Conservation (phyloP, 1,140 invertebrate genomes). For the Drusus annulatus region DNA sequence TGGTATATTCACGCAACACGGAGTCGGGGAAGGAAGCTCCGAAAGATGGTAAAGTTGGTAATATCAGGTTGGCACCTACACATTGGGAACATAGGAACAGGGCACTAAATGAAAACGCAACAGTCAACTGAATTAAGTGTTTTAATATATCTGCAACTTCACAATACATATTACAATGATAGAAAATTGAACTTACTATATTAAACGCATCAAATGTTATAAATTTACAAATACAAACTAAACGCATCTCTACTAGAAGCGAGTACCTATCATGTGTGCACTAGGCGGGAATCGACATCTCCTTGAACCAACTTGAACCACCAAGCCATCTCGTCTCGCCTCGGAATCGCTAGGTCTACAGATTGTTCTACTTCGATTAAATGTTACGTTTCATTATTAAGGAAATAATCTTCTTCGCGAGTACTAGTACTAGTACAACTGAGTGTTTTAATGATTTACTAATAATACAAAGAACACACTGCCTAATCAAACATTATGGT, state of each 20-base stretch:
- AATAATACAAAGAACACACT: background rate
- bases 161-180: constrained; percentile 60
- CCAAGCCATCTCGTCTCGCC: too few relatives aligned
- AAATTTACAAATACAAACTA: constrained; percentile 59
- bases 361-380: background rate
- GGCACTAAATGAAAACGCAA: background rate
- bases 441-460: too few relatives aligned
- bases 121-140: constrained; percentile 56
- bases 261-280: background rate
- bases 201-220: constrained; percentile 58
- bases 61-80: too few relatives aligned
- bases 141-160: constrained; percentile 58
- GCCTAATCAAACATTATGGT: background rate
- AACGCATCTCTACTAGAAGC: constrained; percentile 53
- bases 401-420: too few relatives aligned
- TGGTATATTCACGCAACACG: too few relatives aligned
- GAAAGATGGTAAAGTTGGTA: too few relatives aligned
- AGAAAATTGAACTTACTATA: constrained; percentile 58
- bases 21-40: too few relatives aligned
- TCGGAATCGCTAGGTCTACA: too few relatives aligned
- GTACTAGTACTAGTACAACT: too few relatives aligned
- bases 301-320: too few relatives aligned
- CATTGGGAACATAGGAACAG: background rate
- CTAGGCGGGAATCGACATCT: too few relatives aligned
- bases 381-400: background rate